These are phyloP conservation scores for Potorous gilbertii DNA, from an alignment of 2,797 vertebrate genomes.

Conservation along the genomic window DNA sequence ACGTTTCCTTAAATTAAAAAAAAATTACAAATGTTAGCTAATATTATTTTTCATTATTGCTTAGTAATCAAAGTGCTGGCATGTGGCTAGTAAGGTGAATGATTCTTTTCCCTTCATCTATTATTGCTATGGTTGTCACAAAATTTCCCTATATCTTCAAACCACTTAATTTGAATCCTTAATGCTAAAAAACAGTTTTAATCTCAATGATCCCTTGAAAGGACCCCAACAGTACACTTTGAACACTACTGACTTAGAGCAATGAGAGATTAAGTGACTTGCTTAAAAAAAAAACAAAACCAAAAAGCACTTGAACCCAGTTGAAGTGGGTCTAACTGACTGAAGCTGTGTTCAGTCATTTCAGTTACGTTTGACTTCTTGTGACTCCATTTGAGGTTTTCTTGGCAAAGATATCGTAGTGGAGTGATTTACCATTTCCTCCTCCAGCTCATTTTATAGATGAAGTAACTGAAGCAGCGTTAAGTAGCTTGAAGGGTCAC, in stretches of 20 bases:
- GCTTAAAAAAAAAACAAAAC: background rate
- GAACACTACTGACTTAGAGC: background rate
- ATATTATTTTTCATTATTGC: background rate
- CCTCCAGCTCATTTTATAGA: background rate
- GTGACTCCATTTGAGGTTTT: background rate
- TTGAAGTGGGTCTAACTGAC: background rate
- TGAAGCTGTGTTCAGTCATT: background rate
- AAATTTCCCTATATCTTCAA: background rate
- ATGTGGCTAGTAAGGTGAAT: background rate
- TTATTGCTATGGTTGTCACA: background rate
- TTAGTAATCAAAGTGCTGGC: background rate
- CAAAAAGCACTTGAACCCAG: no score
- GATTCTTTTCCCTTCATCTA: background rate
- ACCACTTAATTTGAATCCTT: background rate
- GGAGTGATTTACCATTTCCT: background rate
- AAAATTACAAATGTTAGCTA: background rate
- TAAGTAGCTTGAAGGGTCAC: background rate
- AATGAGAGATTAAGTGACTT: background rate
- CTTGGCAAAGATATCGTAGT: background rate
- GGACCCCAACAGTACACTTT: background rate
- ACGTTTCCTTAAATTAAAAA: background rate
- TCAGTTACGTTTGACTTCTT: background rate
- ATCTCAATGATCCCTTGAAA: background rate
- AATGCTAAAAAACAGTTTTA: background rate
- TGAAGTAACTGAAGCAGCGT: background rate